phyloP scores from a whole-genome alignment of 1,140 invertebrate species.

The Leptinotarsa texana region DNA sequence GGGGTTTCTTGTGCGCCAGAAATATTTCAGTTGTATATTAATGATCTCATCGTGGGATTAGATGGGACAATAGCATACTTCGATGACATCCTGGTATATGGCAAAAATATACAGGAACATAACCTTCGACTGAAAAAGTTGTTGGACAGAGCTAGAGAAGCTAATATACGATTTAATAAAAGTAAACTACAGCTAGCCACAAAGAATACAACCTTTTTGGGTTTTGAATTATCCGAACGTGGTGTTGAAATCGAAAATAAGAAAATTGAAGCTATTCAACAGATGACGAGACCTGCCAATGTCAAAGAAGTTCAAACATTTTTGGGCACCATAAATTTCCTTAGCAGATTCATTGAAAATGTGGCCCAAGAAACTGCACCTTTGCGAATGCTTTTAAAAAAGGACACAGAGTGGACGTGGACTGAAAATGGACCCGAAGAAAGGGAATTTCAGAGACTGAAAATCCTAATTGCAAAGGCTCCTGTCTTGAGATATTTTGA shows the following conservation, averaged over 20 bases:
- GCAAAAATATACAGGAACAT: conserved; percentile 26
- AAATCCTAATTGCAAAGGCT: not conserved
- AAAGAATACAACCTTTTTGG: not conserved
- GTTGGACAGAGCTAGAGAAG: not conserved
- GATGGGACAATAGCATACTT: not conserved
- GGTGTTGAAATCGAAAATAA: not conserved
- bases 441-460: not conserved
- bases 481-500: not conserved
- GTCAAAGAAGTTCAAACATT: not conserved
- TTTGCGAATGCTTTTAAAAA: conserved; percentile 12
- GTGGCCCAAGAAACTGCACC: conserved; percentile 13
- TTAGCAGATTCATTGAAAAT: not conserved
- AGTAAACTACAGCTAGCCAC: not conserved
- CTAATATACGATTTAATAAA: not conserved
- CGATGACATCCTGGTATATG: conserved; percentile 11
- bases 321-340: too few species aligned
- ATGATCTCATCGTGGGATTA: not conserved
- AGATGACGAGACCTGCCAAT: conserved; percentile 3
- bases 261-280: conserved; percentile 2
- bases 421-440: too few species aligned
- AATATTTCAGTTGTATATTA: conserved; percentile 21
- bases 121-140: conserved; percentile 5
- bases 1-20: not conserved
- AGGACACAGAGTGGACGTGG: not conserved
- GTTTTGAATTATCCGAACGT: not conserved